Evolutionary conservation across 1,140 invertebrate species (phyloP), one percentile per base, ranked within the genome.

Genomic region (Zophobas morio): DNA sequence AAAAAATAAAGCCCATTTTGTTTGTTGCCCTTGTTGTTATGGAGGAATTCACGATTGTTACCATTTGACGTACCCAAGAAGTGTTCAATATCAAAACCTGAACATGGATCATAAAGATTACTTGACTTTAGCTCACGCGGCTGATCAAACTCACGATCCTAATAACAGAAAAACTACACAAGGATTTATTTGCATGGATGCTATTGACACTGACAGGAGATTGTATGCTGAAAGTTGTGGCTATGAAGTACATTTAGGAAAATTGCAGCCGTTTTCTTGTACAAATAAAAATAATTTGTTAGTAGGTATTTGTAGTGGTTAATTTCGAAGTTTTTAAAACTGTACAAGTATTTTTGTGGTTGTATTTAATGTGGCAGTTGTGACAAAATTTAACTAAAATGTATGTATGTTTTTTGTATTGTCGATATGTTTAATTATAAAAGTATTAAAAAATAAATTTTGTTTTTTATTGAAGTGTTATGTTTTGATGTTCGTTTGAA

Each of bases 11-110:
- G 96, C 96, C 0, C 89, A 92, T 74, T 98, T 99, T 89, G 93
- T 98, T 1, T 90, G 95, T 72, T 98, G 96, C 86, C 97, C 97
- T 0, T 99, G 98, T 86, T 99, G 97, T 85, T 99, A 99, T 87
- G 97, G 97, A 1, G 93, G 93, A 1, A 89, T 98, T 49, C 92
- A 94, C 81, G 90, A 90, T 81, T 90, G 92, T 82, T 87, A 96
- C 86, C 90, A 93, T 83, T 85, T 95, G 20, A 86, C 87, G 0
- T 97, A 98, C 87, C 93, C 92, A 0, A 86, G 93, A 78, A 95
- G 94, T 86, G 79, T 85, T 39, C 81, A 85, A 66, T 93, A 93
- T 76, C 85, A 83, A 5, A 63, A 87, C 8, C 79, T 81, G 51
- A 76, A 78, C 63, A n/a, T 77, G 46, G 49, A 78, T 33, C 70